phyloP scores from a whole-genome alignment of 2,113 vertebrate species.

The Acrocephalus kingi region DNA sequence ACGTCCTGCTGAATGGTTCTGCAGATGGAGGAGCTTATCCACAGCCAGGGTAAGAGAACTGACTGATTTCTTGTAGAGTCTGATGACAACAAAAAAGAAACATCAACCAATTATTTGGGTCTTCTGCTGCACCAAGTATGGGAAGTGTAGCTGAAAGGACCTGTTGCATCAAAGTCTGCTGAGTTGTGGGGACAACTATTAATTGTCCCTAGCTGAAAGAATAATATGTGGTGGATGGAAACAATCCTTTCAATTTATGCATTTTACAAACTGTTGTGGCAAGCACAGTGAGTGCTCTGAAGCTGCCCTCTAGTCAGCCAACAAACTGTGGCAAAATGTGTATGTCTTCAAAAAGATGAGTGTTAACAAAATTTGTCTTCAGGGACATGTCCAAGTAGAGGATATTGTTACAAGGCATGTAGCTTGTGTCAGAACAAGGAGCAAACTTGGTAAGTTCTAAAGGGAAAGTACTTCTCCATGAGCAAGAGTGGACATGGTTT shows the following conservation, averaged over 20 bases:
- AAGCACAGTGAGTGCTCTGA: background rate
- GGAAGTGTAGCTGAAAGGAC: background rate
- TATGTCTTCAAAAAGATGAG: background rate
- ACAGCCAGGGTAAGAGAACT: conserved; percentile 67
- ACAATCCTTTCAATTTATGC: background rate
- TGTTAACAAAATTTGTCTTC: background rate
- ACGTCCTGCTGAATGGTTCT: conserved; percentile 78
- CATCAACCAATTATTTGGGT: background rate
- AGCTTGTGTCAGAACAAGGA: background rate
- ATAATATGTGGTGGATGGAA: background rate
- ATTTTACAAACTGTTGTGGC: background rate
- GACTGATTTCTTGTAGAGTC: background rate
- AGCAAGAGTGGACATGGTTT: background rate
- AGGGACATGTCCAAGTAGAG: background rate
- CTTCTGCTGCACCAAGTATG: background rate
- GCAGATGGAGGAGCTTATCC: conserved; percentile 73
- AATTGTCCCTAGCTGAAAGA: background rate
- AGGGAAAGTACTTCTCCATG: background rate
- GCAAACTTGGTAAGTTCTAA: background rate
- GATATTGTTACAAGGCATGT: background rate
- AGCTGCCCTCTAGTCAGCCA: background rate
- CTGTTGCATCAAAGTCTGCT: background rate
- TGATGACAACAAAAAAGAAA: background rate
- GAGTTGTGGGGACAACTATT: background rate
- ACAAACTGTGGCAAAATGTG: background rate